Conservation (phyloP, 2,113 vertebrate genomes). For the Pelecanus crispus region DNA sequence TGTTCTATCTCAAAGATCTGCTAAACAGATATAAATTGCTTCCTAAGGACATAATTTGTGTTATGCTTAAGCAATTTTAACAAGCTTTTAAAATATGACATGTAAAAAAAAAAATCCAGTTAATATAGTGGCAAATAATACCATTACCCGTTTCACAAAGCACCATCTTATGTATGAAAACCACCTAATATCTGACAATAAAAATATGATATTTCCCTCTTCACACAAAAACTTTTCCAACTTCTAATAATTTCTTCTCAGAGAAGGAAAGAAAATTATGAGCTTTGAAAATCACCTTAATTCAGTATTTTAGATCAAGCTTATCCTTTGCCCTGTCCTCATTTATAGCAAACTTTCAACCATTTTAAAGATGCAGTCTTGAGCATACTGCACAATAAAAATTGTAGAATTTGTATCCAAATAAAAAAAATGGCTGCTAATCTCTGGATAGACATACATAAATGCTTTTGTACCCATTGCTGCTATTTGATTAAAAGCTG, state of each 20-base stretch:
- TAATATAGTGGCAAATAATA: background rate
- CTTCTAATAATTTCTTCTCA: background rate
- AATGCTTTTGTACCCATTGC: background rate
- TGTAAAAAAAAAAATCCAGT: background rate
- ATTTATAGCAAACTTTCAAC: background rate
- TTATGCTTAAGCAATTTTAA: background rate
- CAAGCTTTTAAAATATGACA: background rate
- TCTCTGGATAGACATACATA: background rate
- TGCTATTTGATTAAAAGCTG: background rate
- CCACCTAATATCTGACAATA: background rate
- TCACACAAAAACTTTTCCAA: background rate
- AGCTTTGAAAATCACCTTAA: background rate
- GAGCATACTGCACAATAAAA: background rate
- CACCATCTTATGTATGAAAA: background rate
- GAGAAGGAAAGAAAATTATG: background rate
- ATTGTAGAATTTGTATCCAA: background rate
- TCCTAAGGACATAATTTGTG: background rate
- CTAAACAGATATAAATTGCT: background rate
- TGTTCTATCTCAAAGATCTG: background rate
- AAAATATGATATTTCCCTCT: background rate
- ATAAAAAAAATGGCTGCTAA: background rate
- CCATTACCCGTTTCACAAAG: background rate
- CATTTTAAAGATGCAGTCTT: background rate
- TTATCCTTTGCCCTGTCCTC: background rate
- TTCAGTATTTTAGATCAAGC: background rate